These are phyloP conservation scores for Linnaemya tessellans DNA, from an alignment of 2,888 invertebrate genomes.

Conservation along the genomic window DNA sequence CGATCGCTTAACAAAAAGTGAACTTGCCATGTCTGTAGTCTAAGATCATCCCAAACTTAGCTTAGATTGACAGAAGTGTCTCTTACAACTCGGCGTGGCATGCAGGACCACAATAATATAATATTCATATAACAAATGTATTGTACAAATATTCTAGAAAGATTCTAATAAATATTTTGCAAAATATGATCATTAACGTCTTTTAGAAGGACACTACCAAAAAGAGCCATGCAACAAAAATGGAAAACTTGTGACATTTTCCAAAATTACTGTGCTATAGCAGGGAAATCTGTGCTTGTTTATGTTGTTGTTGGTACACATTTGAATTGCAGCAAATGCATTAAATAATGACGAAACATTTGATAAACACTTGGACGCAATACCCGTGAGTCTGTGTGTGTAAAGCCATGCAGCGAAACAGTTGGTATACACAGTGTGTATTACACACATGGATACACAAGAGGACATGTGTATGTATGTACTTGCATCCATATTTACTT, in stretches of 20 bases:
- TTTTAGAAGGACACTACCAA: no score
- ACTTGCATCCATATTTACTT: neutral
- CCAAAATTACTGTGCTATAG: neutral
- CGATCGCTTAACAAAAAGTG: neutral
- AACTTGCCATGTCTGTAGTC: neutral
- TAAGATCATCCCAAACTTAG: neutral
- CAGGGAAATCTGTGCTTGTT: conserved; percentile 28
- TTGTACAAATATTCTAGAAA: no score
- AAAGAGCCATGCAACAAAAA: no score
- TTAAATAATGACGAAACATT: conserved; percentile 53
- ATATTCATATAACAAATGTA: no score
- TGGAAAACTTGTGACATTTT: neutral
- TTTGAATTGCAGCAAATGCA: conserved; percentile 23
- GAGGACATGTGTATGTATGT: no score
- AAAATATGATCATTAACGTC: no score
- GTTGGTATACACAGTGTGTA: no score
- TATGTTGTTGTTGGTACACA: conserved; percentile 1
- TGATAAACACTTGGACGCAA: conserved; percentile 26
- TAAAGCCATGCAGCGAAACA: neutral
- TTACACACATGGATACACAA: no score
- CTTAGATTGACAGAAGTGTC: neutral
- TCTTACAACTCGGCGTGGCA: neutral
- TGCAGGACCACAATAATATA: neutral
- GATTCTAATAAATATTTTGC: no score
- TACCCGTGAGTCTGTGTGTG: neutral